Evolutionary conservation across 1,140 invertebrate genomes (phyloP).

Genomic region (Brachionus rotundiformis): DNA sequence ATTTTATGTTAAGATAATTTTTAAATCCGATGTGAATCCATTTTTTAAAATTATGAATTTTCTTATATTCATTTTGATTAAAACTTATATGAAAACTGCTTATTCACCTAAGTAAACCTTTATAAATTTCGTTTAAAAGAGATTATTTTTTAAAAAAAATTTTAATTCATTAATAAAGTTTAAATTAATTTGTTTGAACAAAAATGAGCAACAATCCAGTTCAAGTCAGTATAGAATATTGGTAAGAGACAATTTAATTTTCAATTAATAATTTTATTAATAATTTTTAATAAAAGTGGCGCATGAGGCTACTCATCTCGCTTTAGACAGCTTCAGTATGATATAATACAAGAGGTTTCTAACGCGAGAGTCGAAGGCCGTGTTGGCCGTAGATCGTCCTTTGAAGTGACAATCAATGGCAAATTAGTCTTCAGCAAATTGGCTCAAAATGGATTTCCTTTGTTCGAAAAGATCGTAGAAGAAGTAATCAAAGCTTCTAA

Average conservation of each 20-base stretch:
- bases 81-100: background rate
- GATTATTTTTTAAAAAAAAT: background rate
- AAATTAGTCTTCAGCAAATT: constrained; percentile 48
- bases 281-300: background rate
- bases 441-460: constrained; percentile 20
- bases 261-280: background rate
- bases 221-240: constrained; percentile 34
- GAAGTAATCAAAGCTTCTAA: constrained; percentile 11
- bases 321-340: constrained; percentile 26
- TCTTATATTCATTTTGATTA: background rate
- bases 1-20: constrained; percentile 46
- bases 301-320: constrained; percentile 49
- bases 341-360: constrained; percentile 17
- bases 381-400: constrained; percentile 46
- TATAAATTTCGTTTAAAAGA: background rate
- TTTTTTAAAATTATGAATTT: background rate
- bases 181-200: background rate
- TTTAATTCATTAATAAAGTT: background rate
- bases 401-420: constrained; percentile 49
- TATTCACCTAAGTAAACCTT: background rate
- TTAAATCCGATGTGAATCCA: background rate
- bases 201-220: background rate
- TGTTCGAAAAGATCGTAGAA: constrained; percentile 17
- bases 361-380: constrained; percentile 48
- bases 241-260: background rate